phyloP scores from a whole-genome alignment of 53 echinoderm and acorn worm species.

The Apostichopus leukothele region DNA sequence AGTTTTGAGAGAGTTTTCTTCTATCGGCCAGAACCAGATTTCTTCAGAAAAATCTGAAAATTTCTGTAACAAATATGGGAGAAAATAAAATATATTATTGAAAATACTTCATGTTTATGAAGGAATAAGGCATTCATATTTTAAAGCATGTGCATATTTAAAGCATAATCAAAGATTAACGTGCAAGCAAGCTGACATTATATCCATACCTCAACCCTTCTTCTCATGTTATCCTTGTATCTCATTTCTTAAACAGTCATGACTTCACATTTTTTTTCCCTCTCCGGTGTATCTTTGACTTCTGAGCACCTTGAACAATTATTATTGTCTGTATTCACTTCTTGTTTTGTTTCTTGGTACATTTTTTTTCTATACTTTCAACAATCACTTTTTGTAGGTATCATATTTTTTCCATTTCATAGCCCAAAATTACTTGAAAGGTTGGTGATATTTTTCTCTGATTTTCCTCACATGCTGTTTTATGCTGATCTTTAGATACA shows the following conservation, averaged over 20 bases:
- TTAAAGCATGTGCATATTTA: not conserved
- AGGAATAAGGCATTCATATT: no score
- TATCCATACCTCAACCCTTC: not conserved
- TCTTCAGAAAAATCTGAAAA: no score
- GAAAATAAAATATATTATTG: no score
- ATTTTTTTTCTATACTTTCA: not conserved
- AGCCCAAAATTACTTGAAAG: constrained; percentile 14
- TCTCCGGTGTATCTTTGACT: not conserved
- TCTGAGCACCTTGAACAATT: not conserved
- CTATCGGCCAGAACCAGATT: no score
- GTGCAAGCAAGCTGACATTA: not conserved
- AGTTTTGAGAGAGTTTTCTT: no score
- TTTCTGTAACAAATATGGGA: no score
- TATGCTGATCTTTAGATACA: not conserved
- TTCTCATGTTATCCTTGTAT: not conserved
- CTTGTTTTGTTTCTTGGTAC: not conserved
- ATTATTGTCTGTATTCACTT: not conserved
- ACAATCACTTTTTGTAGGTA: not conserved
- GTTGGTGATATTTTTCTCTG: not conserved
- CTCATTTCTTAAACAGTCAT: not conserved
- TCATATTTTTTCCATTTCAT: not conserved
- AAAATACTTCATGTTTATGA: no score
- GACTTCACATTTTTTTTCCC: not conserved
- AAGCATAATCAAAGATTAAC: not conserved
- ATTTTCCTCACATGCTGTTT: not conserved